Conservation (phyloP, 2,797 vertebrate species). For the Lycodopsis pacificus region DNA sequence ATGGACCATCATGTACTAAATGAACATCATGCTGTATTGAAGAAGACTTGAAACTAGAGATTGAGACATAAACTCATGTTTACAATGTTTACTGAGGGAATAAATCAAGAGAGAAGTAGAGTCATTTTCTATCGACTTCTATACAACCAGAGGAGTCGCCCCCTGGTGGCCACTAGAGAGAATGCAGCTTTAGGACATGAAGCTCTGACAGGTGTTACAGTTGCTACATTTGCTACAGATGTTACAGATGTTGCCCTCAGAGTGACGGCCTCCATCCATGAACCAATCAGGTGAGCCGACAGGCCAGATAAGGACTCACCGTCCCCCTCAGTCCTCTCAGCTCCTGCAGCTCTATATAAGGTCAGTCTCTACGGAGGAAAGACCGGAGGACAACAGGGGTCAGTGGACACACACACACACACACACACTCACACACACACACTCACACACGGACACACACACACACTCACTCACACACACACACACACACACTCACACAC, state of each 20-base stretch:
- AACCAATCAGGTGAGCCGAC: conserved; percentile 27
- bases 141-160: too few relatives aligned
- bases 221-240: too few relatives aligned
- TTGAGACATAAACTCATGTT: too few relatives aligned
- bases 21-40: too few relatives aligned
- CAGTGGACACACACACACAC: conserved; percentile 37
- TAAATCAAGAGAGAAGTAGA: too few relatives aligned
- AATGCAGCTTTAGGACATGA: too few relatives aligned
- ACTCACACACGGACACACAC: background rate
- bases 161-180: too few relatives aligned
- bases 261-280: background rate
- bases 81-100: too few relatives aligned
- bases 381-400: conserved; percentile 40
- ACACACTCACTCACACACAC: conserved; percentile 34
- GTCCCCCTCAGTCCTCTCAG: background rate
- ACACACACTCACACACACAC: conserved; percentile 49
- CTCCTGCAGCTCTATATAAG: conserved; percentile 64
- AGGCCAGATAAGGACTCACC: background rate
- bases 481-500: conserved; percentile 45
- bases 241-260: background rate
- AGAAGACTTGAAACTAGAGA: too few relatives aligned
- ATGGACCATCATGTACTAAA: too few relatives aligned
- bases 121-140: too few relatives aligned
- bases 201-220: too few relatives aligned
- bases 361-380: conserved; percentile 39